These are phyloP conservation scores for Helostoma temminkii DNA, from an alignment of 2,797 vertebrate genomes.

Conservation along the genomic window DNA sequence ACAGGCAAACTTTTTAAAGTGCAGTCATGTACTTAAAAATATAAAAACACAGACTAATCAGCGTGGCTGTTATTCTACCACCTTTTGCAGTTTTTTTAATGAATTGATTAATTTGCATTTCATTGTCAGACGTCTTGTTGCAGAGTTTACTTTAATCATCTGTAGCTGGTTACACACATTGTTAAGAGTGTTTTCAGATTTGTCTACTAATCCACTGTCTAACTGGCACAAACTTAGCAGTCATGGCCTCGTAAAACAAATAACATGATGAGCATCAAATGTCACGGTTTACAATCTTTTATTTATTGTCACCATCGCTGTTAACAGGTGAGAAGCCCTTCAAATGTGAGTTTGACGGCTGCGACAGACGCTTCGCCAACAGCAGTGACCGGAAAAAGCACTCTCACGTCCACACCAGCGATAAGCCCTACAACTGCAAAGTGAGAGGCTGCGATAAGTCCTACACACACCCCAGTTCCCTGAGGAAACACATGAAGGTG, in stretches of 20 bases:
- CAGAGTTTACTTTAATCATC: neutral
- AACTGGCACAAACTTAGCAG: neutral
- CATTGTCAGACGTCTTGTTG: too few species aligned
- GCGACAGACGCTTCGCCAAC: conserved; percentile 98
- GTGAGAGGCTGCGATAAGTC: conserved; percentile 99
- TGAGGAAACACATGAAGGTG: conserved; percentile 99
- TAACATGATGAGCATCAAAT: neutral
- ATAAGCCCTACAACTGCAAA: conserved; percentile 99
- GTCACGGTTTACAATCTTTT: neutral
- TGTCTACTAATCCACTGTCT: neutral
- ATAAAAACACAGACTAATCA: neutral
- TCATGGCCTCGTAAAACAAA: neutral
- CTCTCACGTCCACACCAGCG: conserved; percentile 98
- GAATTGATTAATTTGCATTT: neutral
- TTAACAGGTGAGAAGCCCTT: conserved; percentile 96
- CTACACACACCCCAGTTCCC: conserved; percentile 97
- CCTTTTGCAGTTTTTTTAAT: neutral
- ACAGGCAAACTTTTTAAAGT: conserved; percentile 26
- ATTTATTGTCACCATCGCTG: conserved; percentile 33
- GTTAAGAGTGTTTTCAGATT: neutral
- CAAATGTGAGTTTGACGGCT: conserved; percentile 98
- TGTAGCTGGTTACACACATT: neutral
- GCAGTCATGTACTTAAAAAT: neutral
- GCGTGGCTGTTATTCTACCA: neutral
- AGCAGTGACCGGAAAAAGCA: conserved; percentile 99